A percentile compares a stretch with the other conserved stretches of the same genome.
Evolutionary conservation across 2,797 vertebrate genomes (phyloP).

Genomic region (Dendrocincla fuliginosa): DNA sequence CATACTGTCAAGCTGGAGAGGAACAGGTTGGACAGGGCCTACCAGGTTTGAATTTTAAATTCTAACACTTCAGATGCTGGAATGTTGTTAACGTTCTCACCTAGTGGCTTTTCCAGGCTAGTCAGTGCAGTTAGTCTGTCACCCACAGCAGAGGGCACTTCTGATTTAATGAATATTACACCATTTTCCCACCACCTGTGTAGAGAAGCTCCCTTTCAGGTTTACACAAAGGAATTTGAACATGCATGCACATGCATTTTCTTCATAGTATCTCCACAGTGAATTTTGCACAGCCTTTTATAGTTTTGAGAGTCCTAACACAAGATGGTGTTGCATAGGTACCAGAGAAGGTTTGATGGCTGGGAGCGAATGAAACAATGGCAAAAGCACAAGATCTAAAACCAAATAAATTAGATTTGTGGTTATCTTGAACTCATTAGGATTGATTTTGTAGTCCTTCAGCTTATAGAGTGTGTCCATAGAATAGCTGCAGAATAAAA

Average conservation of each 20-base stretch:
- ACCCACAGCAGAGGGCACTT: background rate
- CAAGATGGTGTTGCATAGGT: background rate
- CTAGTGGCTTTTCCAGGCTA: background rate
- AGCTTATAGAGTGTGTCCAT: background rate
- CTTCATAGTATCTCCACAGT: background rate
- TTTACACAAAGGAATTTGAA: background rate
- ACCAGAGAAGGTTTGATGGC: background rate
- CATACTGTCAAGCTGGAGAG: background rate
- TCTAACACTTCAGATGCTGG: background rate
- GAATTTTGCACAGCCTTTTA: background rate
- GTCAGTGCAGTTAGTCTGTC: background rate
- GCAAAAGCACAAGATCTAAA: background rate
- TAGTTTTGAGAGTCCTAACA: background rate
- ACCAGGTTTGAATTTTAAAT: background rate
- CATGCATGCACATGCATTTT: background rate
- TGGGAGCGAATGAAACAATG: background rate
- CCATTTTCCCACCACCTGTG: background rate
- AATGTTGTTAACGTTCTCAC: background rate
- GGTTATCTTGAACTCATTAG: background rate
- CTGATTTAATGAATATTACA: background rate
- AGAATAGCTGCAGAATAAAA: background rate
- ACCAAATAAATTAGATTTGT: background rate
- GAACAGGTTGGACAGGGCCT: conserved; percentile 14
- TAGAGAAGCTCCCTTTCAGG: background rate
- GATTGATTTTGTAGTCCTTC: background rate